Conservation (phyloP, 2,888 invertebrate genomes). For the Noctuana brunneofusca region DNA sequence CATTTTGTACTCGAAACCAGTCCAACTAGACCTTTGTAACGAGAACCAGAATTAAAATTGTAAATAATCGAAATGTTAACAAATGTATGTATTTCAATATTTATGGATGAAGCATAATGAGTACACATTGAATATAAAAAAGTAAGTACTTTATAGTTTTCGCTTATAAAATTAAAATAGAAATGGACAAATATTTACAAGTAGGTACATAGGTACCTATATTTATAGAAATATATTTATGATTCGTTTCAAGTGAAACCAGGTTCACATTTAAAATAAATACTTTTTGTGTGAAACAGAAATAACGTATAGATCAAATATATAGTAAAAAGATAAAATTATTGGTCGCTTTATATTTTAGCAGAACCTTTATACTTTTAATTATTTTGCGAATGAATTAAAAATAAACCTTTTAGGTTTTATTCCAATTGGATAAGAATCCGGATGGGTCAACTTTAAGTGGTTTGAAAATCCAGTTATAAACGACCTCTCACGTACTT, state of each 20-base stretch:
- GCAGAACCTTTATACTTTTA: too few relatives aligned
- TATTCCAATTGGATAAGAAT: background rate
- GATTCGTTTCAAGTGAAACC: background rate
- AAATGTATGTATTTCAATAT: too few relatives aligned
- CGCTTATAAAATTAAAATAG: too few relatives aligned
- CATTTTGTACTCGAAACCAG: slow-evolving; percentile 49
- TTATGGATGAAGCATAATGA: too few relatives aligned
- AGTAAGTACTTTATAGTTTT: too few relatives aligned
- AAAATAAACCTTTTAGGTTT: background rate
- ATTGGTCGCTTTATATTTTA: background rate
- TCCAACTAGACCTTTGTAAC: slow-evolving; percentile 49
- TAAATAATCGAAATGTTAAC: background rate
- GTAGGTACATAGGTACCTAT: too few relatives aligned
- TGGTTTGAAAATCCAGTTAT: slow-evolving; percentile 28
- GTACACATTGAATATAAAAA: too few relatives aligned
- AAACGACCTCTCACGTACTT: slow-evolving; percentile 47
- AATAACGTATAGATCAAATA: too few relatives aligned
- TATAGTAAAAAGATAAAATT: background rate
- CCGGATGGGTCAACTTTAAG: background rate
- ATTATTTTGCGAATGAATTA: background rate
- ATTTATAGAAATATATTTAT: too few relatives aligned
- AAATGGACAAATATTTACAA: too few relatives aligned
- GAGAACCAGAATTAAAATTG: background rate
- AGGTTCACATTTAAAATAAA: background rate
- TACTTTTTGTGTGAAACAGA: too few relatives aligned